Evolutionary conservation across 2,888 invertebrate species (phyloP), one percentile per base, ranked within the genome.

Genomic region (Dascillus cervinus): DNA sequence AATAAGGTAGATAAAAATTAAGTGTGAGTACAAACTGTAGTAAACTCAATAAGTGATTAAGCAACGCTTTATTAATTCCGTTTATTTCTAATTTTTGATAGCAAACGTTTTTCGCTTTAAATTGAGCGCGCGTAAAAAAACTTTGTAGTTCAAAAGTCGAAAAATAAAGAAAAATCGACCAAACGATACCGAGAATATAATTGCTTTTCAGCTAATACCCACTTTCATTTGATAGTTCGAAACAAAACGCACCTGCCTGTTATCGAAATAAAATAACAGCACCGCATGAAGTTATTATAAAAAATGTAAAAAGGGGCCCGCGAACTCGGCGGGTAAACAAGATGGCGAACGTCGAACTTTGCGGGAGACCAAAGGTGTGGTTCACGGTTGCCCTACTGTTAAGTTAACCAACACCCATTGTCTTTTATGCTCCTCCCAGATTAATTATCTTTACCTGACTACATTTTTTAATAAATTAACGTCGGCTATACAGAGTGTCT

Each of bases 341-440:
- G 48, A 51, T 51, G 51, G 51, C 51, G 51, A 37, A 39, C 39
- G 25, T 29, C 28, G 34, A 41, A 41, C 42, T 37, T 44, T 37
- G 48, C 48, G 45, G 47, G 47, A 48, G 37, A 46, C 44, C 46
- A 45, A 46, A 50, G 50, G 50, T 49, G 50, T 46, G 50, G 50
- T 49, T 40, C 43, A 37, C 43, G 43, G 47, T 37, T 43, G 45
- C 44, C 46, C 50, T 46, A 47, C 49, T 43, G 44, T 44, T 41
- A 44, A 44, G 39, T 37, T 43, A 46, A 48, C 48, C 47, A 43
- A 48, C 32, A 47, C 46, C 50, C 48, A 50, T 50, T 50, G 50
- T 50, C 47, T 50, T 48, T 43, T 39, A 43, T 31, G 47, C 48
- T 50, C 50, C 50, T 49, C 50, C 50, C 50, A 47, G 41, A 45